Percentiles rank a stretch among this genome's conserved stretches.
Conservation (phyloP, 2,113 vertebrate species). For the Silurus meridionalis region DNA sequence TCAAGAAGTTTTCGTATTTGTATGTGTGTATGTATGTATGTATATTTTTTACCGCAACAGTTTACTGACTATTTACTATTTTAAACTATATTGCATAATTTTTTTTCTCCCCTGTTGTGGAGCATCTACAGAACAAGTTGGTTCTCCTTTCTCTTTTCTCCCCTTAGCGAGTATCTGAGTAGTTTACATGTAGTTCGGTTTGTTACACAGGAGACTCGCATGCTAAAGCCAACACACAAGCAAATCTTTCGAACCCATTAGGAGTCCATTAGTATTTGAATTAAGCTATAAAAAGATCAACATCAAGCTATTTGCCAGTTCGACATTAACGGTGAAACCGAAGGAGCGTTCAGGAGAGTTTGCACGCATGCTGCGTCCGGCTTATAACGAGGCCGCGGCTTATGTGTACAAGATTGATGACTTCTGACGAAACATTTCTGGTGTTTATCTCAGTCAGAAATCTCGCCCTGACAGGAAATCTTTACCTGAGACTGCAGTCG, state of each 20-base stretch:
- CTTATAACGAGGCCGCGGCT: neutral
- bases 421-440: neutral
- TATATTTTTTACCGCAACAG: neutral
- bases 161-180: neutral
- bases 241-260: neutral
- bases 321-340: neutral
- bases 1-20: neutral
- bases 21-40: too few relatives aligned
- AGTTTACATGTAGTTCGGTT: neutral
- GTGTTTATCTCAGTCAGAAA: constrained; percentile 2
- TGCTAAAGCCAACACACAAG: constrained; percentile 66
- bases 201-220: constrained; percentile 24
- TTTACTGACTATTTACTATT: neutral
- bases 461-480: constrained; percentile 24
- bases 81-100: neutral
- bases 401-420: constrained; percentile 3
- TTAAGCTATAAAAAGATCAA: neutral
- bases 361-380: neutral
- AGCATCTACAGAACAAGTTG: neutral
- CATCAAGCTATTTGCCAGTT: neutral
- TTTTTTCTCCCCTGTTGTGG: neutral
- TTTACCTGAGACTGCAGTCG: constrained; percentile 5
- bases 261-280: constrained; percentile 2
- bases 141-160: neutral
- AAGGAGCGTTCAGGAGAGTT: neutral